Base-by-base conservation (phyloP, 2,888 invertebrate species). In the Cephus sareptanus region DNA sequence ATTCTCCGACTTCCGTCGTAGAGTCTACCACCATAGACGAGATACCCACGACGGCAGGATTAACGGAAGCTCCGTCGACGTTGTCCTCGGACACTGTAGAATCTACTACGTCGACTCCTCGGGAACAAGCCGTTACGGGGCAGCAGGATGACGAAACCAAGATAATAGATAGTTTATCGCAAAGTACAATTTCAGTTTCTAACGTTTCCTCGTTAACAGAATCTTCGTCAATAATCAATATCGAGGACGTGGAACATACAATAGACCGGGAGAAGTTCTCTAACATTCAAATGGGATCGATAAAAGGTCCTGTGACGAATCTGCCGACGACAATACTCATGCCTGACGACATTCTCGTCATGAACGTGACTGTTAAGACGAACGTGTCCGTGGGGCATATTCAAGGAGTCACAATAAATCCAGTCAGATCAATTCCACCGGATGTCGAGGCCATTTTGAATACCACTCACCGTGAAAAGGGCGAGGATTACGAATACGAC, bases 401-500 rank as follows among this genome's bases (percentile, higher is more conserved):
- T 71, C 90, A 91, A 11, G 94, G 94, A 79, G 92, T 92, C 11
- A 91, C 92, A 70, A 90, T 92, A 69, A 91, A 90, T 77, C 92
- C 92, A 11, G 85, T 89, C 76, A 87, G 86, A 76, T 91, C 88
- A 31, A 89, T 90, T 80, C 92, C 90, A 77, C 90, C 85, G 85
- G 93, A 90, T 81, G 92, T 90, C 78, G 93, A 89, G 92, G 94
- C 91, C 83, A 92, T 92, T 75, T 84, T 93, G 77, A 93, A 93
- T 84, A 92, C 92, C 75, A 92, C 92, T 76, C 87, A 90, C 76
- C 56, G 93, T 92, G 80, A 93, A 92, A 86, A 94, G 93, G 85
- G 93, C 83, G 93, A 93, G 76, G 94, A 94, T 82, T 94, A 94
- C 82, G 95, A 95, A 84, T 95, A 95, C 86, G 96, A 96, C 87